phyloP scores from a whole-genome alignment of 92 coral and sea anemone species.

The Paramuricea clavata region DNA sequence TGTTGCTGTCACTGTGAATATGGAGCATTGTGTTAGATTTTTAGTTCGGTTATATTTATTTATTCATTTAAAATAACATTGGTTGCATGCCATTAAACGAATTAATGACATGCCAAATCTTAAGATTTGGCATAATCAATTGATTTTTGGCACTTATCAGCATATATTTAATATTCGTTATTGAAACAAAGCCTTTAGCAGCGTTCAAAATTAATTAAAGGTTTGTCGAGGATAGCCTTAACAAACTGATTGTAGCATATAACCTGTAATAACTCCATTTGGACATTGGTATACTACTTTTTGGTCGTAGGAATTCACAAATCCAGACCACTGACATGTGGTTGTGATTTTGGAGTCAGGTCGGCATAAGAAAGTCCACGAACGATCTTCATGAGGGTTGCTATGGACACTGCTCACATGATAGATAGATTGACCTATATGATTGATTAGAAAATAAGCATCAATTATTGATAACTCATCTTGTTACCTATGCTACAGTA shows the following conservation, averaged over 20 bases:
- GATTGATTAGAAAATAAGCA: neutral
- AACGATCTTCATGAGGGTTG: conserved; percentile 45
- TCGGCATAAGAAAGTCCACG: conserved; percentile 36
- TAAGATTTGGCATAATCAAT: too few species aligned
- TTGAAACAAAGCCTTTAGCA: neutral
- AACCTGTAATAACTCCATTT: conserved; percentile 27
- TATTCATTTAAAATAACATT: too few species aligned
- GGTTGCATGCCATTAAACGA: too few species aligned
- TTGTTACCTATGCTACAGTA: too few species aligned
- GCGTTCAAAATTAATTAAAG: neutral
- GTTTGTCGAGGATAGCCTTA: too few species aligned
- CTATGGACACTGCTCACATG: conserved; percentile 37
- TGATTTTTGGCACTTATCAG: too few species aligned
- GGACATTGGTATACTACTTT: conserved; percentile 13
- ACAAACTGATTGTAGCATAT: neutral
- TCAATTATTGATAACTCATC: too few species aligned
- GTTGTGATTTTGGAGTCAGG: neutral
- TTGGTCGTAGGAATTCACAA: conserved; percentile 27
- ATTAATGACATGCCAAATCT: too few species aligned
- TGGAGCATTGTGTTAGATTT: too few species aligned
- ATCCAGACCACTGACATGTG: conserved; percentile 31
- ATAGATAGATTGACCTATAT: conserved; percentile 32
- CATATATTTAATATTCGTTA: too few species aligned
- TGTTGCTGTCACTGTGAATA: too few species aligned
- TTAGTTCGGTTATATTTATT: too few species aligned